phyloP scores from a whole-genome alignment of 2,888 invertebrate species.

The Herminia tarsipennalis region DNA sequence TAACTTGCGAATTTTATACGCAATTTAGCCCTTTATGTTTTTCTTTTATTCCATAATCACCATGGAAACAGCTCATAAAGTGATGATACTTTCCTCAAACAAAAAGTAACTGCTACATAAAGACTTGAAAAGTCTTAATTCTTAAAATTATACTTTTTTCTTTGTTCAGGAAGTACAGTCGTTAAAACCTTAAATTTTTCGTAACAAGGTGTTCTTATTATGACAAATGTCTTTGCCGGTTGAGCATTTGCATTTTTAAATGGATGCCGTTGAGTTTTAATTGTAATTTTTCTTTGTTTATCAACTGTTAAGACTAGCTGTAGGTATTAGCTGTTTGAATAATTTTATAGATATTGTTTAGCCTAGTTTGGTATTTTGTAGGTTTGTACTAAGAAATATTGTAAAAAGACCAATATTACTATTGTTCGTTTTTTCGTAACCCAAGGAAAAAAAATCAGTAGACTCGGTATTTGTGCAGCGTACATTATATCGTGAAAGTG shows the following conservation, averaged over 20 bases:
- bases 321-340: background rate
- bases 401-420: too few relatives aligned
- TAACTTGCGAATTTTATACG: constrained; percentile 5
- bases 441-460: too few relatives aligned
- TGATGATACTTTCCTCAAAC: constrained; percentile 10
- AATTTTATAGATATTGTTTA: background rate
- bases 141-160: constrained; percentile 16
- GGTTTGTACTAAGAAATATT: too few relatives aligned
- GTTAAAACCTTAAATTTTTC: constrained; percentile 26
- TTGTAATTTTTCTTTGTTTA: constrained; percentile 6
- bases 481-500: too few relatives aligned
- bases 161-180: constrained; percentile 19
- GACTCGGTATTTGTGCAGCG: too few relatives aligned
- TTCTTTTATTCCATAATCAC: constrained; percentile 16
- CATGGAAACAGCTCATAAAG: constrained; percentile 13
- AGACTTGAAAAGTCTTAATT: constrained; percentile 13
- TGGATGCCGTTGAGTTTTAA: background rate
- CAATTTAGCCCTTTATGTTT: constrained; percentile 8
- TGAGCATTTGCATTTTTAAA: constrained; percentile 17
- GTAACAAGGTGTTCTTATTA: constrained; percentile 25
- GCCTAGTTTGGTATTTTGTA: too few relatives aligned
- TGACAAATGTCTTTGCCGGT: constrained; percentile 23
- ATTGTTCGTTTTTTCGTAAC: too few relatives aligned
- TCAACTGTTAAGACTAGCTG: background rate
- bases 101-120: constrained; percentile 15